Percentiles rank a stretch among this genome's conserved stretches.
These are phyloP conservation scores for Chlamydotis undulata DNA, from an alignment of 2,113 vertebrate species.

Conservation along the genomic window DNA sequence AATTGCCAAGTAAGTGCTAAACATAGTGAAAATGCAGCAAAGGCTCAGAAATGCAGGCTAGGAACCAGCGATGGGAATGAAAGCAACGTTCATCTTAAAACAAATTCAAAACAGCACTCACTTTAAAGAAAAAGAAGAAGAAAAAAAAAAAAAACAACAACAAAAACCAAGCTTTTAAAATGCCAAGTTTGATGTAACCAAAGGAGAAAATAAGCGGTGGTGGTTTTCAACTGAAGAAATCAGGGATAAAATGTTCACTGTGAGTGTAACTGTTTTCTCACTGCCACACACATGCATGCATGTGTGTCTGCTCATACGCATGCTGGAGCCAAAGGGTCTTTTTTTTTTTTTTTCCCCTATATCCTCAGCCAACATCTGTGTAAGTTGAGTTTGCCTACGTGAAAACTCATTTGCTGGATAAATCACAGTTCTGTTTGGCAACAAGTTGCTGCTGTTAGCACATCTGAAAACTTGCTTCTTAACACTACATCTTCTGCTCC, in stretches of 20 bases:
- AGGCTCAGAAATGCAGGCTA: slow-evolving; percentile 15
- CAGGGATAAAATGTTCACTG: slow-evolving; percentile 57
- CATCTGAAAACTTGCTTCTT: background rate
- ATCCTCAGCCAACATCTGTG: background rate
- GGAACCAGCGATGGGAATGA: slow-evolving; percentile 36
- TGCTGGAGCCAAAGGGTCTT: background rate
- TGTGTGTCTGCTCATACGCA: fast-evolving
- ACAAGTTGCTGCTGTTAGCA: background rate
- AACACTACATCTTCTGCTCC: background rate
- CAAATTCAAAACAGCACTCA: slow-evolving; percentile 74
- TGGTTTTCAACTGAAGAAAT: slow-evolving; percentile 71
- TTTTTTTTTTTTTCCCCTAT: fast-evolving
- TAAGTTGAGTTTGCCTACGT: background rate
- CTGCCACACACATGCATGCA: fast-evolving
- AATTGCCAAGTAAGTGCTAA: slow-evolving; percentile 66
- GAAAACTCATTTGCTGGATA: background rate
- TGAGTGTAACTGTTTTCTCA: slow-evolving; percentile 30
- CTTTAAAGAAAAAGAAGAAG: slow-evolving; percentile 52
- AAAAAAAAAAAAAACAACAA: background rate
- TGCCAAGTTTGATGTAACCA: slow-evolving; percentile 79
- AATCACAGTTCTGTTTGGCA: background rate
- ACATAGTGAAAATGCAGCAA: slow-evolving; percentile 50
- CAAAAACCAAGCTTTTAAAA: slow-evolving; percentile 75
- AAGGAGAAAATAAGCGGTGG: slow-evolving; percentile 69
- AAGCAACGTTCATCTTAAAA: slow-evolving; percentile 62